Percentiles rank a stretch among this genome's conserved stretches.
Evolutionary conservation across 2,797 vertebrate genomes (phyloP).

Genomic region (Poeciliopsis turneri): DNA sequence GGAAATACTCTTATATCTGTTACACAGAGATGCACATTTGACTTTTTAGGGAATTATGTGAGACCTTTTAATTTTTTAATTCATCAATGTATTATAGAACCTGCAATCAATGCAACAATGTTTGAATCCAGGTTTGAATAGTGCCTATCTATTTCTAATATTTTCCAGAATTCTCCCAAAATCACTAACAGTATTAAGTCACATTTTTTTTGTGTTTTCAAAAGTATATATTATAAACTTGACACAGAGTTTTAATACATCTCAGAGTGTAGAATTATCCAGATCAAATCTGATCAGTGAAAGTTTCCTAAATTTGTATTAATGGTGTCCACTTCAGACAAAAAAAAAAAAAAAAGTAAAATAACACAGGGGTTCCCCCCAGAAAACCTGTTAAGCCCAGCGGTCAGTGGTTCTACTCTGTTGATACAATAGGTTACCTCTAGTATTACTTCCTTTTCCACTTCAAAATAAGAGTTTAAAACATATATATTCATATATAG

Average conservation of each 20-base stretch:
- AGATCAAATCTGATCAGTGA: neutral
- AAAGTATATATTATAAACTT: neutral
- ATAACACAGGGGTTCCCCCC: neutral
- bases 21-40: neutral
- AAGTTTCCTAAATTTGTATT: neutral
- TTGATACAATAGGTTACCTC: neutral
- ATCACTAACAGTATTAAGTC: neutral
- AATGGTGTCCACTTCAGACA: neutral
- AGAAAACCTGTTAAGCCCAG: too few relatives aligned
- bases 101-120: neutral
- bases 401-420: neutral
- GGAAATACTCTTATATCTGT: neutral
- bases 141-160: neutral
- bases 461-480: constrained; percentile 1
- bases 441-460: neutral
- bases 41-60: neutral
- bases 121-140: neutral
- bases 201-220: neutral
- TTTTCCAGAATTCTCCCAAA: neutral
- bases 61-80: too few relatives aligned
- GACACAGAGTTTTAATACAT: neutral
- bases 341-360: neutral
- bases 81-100: neutral
- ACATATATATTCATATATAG: neutral
- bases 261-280: neutral